Evolutionary conservation across 2,888 invertebrate genomes (phyloP), one percentile per base, ranked within the genome.

Genomic region (Xylota segnis): DNA sequence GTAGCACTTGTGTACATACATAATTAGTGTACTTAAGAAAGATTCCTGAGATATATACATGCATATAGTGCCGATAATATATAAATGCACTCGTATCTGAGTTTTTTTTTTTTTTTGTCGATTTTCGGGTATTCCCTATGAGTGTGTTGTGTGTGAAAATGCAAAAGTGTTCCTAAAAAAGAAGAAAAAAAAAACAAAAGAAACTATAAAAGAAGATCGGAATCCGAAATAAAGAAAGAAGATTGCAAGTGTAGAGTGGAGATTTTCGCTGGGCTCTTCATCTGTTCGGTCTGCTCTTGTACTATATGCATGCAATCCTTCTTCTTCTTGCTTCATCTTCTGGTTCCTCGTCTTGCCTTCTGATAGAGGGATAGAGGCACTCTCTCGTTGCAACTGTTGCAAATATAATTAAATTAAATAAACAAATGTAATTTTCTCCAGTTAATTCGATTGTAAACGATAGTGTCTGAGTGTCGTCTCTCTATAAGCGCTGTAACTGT

Each of bases 341-440:
- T 23, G n/a, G n/a, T n/a, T n/a, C n/a, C n/a, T 23, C 23, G 23
- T 23, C 23, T 23, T 23, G n/a, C n/a, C 32, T 45, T 50, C 32
- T n/a, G 37, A 14, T 14, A 27, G 47, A 71, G 32, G 45, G 45
- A 45, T 43, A 47, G 34, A 65, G 4, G 2, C 40, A 59, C 52
- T 40, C 16, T 47, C 37, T 37, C 10, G 37, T 37, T 72, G 40
- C 61, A n/a, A 47, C 63, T 65, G 75, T 61, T 70, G 50, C 75
- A 65, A n/a, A 66, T 76, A 59, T 66, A 86, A 86, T 86, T 81
- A 76, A 81, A 86, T 86, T 81, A 66, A 86, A 81, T 86, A 72
- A 86, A 86, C 86, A 86, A 86, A 86, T 81, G 76, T 63, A 77
- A 81, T 71, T 71, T 81, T 56, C 58, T 47, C 65, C 71, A 14